Conservation (phyloP, 2,888 invertebrate genomes). For the Dendrolimus houi region DNA sequence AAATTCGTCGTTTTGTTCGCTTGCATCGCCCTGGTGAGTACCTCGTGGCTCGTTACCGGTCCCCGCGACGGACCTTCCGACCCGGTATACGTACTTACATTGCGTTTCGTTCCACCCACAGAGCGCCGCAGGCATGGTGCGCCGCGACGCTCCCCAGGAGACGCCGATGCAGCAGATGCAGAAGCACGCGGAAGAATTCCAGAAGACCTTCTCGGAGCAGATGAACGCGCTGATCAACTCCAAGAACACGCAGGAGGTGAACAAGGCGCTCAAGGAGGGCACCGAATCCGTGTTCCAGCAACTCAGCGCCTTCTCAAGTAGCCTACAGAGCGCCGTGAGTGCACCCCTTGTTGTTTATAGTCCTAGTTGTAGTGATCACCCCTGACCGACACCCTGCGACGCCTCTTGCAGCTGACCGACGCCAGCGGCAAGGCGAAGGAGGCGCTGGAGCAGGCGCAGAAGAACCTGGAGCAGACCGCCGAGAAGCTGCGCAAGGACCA, state of each 20-base stretch:
- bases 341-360: neutral
- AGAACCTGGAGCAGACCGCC: conserved; percentile 37
- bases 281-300: conserved; percentile 45
- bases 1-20: conserved; percentile 45
- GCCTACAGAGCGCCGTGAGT: conserved; percentile 51
- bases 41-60: too few relatives aligned
- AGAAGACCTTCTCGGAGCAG: conserved; percentile 46
- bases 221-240: conserved; percentile 40
- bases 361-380: neutral
- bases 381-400: neutral
- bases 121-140: conserved; percentile 39
- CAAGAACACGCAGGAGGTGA: conserved; percentile 48
- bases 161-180: conserved; percentile 37
- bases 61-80: too few relatives aligned
- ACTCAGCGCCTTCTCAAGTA: conserved; percentile 34
- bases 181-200: conserved; percentile 48
- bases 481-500: conserved; percentile 53
- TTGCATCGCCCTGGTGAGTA: conserved; percentile 58
- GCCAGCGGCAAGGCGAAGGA: conserved; percentile 59
- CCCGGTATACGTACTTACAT: too few relatives aligned
- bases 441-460: conserved; percentile 40
- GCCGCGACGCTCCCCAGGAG: conserved; percentile 39
- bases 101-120: conserved; percentile 15
- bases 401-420: conserved; percentile 37
- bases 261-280: conserved; percentile 52